A percentile compares a stretch with the other conserved stretches of the same genome.
These are phyloP conservation scores for Rhynchopsitta pachyrhyncha DNA, from an alignment of 2,113 vertebrate species.

Conservation along the genomic window DNA sequence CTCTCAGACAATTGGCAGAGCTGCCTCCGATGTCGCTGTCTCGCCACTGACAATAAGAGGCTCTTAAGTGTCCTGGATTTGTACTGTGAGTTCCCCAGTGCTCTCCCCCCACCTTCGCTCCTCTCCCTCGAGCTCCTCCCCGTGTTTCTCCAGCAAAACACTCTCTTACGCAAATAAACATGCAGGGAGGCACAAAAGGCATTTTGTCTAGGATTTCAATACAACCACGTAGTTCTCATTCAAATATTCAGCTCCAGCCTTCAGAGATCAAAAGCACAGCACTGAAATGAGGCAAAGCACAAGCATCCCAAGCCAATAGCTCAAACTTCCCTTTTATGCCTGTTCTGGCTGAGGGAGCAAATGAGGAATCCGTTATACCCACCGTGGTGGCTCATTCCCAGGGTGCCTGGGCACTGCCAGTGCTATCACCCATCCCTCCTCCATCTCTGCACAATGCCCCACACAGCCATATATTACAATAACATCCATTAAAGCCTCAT, in stretches of 20 bases:
- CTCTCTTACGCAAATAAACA: slow-evolving; percentile 50
- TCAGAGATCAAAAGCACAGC: slow-evolving; percentile 8
- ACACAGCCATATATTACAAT: not conserved
- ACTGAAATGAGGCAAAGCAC: not conserved
- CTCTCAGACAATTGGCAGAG: slow-evolving; percentile 18
- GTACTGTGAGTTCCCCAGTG: not conserved
- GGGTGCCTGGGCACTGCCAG: not conserved
- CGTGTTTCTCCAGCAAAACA: slow-evolving; percentile 36
- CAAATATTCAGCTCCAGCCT: slow-evolving; percentile 34
- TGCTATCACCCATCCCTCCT: not conserved
- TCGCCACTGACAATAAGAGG: not conserved
- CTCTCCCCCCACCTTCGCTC: not conserved
- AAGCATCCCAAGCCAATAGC: not conserved
- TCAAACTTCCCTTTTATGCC: not conserved
- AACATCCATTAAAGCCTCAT: not conserved
- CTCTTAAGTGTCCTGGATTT: slow-evolving; percentile 47
- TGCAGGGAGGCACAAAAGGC: slow-evolving; percentile 43
- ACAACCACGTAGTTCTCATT: not conserved
- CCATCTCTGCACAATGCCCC: not conserved
- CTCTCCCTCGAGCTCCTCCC: slow-evolving; percentile 11
- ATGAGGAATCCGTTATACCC: not conserved
- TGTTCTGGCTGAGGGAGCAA: not conserved
- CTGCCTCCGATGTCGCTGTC: not conserved
- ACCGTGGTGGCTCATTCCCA: not conserved
- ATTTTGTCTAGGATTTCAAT: slow-evolving; percentile 39